Evolutionary conservation across 2,113 vertebrate genomes (phyloP), one percentile per base, ranked within the genome.

Genomic region (Chloropsis hardwickii): DNA sequence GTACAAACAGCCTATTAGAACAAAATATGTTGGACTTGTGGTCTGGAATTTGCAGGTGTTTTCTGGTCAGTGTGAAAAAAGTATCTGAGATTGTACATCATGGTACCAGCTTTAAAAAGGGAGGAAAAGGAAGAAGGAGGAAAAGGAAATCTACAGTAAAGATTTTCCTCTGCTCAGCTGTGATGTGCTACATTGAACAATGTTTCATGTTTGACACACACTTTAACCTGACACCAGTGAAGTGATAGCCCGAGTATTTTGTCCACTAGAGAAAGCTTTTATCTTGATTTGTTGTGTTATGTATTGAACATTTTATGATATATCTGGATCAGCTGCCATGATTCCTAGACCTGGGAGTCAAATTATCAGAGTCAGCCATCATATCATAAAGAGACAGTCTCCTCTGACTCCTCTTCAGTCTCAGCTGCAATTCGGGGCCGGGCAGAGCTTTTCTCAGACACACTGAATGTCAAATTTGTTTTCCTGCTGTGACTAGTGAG

Each of bases 281-380:
- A 91, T 95, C 94, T 95, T 92, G 91, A 95, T 95, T 85, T 95
- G 45, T 87, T 95, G 56, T 91, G 86, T 85, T 95, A 94, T 92
- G 89, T 85, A 87, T 72, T 91, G 80, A 62, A 87, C 91, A 54
- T 94, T 95, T 94, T 94, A 87, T 94, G 78, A 87, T 89, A 66
- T 92, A 87, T 94, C 95, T 95, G 91, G 70, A 94, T 95, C 69
- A 76, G 62, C 84, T 95, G 89, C 92, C 42, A 10, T 57, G 81
- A 82, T 89, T 96, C 50, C 78, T 91, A 88, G 86, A 67, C 77
- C 65, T 90, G 61, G 86, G 91, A 95, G 89, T 94, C 91, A 95
- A 92, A 92, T 91, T 95, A 94, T 92, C 86, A 72, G 70, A 86
- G 53, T 84, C 77, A 92, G 70, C 60, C 95, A 92, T 95, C 81